Percentiles rank a stretch among this genome's conserved stretches.
Evolutionary conservation across 2,888 invertebrate species (phyloP).

Genomic region (Catocala sponsa): DNA sequence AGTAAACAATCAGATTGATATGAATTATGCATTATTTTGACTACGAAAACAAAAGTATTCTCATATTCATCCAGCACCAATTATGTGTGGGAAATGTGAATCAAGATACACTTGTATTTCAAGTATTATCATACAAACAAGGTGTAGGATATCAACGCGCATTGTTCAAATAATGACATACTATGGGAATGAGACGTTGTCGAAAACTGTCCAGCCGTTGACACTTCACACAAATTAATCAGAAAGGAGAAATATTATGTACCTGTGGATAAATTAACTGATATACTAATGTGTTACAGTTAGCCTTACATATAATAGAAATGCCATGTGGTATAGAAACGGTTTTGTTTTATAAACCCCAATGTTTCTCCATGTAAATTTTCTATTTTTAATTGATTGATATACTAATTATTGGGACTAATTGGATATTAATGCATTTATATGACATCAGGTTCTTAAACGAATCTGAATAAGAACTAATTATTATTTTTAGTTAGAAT

Average conservation of each 20-base stretch:
- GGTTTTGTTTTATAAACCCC: too few species aligned
- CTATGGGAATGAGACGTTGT: slow-evolving; percentile 23
- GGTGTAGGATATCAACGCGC: slow-evolving; percentile 31
- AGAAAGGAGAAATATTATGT: slow-evolving; percentile 11
- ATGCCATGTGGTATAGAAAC: too few species aligned
- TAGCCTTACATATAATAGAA: too few species aligned
- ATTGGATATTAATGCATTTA: too few species aligned
- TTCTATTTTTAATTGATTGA: too few species aligned
- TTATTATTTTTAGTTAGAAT: too few species aligned
- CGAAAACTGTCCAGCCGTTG: slow-evolving; percentile 13
- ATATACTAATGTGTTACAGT: too few species aligned
- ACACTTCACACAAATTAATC: slow-evolving; percentile 10
- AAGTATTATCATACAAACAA: slow-evolving; percentile 38
- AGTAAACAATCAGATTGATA: not conserved
- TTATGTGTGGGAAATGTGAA: slow-evolving; percentile 57
- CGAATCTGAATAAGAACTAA: too few species aligned
- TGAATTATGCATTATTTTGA: slow-evolving; percentile 20
- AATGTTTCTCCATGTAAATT: too few species aligned
- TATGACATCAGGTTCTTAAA: too few species aligned
- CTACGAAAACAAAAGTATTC: slow-evolving; percentile 31
- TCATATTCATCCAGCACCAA: slow-evolving; percentile 46
- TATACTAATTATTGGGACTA: too few species aligned
- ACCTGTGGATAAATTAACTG: not conserved
- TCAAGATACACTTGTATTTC: slow-evolving; percentile 53
- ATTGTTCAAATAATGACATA: slow-evolving; percentile 43